phyloP scores from a whole-genome alignment of 2,113 vertebrate genomes.

The Indicator maculatus region DNA sequence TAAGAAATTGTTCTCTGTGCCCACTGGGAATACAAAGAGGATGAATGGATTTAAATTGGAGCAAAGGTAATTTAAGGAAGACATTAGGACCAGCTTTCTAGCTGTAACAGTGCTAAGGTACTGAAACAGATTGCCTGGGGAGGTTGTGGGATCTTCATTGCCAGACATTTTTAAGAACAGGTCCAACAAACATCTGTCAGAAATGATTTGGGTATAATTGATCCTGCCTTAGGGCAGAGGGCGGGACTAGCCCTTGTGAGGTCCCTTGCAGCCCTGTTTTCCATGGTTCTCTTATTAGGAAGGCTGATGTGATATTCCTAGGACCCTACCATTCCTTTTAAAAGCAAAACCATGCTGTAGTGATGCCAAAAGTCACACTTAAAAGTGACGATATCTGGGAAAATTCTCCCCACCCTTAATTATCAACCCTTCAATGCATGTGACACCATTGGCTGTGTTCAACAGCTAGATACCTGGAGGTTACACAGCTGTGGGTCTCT shows the following conservation, averaged over 20 bases:
- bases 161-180: slow-evolving; percentile 29
- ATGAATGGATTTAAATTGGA: slow-evolving; percentile 52
- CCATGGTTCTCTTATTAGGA: not conserved
- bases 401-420: not conserved
- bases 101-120: not conserved
- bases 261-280: slow-evolving; percentile 31
- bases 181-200: slow-evolving; percentile 53
- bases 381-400: not conserved
- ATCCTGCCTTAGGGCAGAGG: slow-evolving; percentile 58
- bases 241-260: slow-evolving; percentile 23
- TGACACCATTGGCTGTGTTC: not conserved
- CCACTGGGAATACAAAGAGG: slow-evolving; percentile 36
- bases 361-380: not conserved
- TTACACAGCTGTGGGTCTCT: not conserved
- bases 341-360: not conserved
- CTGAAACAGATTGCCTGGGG: slow-evolving; percentile 45
- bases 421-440: not conserved
- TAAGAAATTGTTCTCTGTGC: slow-evolving; percentile 14
- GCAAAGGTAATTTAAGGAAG: slow-evolving; percentile 32
- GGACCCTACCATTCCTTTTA: not conserved
- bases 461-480: not conserved
- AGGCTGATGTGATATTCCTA: not conserved
- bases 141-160: slow-evolving; percentile 39
- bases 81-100: slow-evolving; percentile 38
- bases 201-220: slow-evolving; percentile 59